Conservation (phyloP, 2,797 vertebrate species). For the Garrulus glandarius region DNA sequence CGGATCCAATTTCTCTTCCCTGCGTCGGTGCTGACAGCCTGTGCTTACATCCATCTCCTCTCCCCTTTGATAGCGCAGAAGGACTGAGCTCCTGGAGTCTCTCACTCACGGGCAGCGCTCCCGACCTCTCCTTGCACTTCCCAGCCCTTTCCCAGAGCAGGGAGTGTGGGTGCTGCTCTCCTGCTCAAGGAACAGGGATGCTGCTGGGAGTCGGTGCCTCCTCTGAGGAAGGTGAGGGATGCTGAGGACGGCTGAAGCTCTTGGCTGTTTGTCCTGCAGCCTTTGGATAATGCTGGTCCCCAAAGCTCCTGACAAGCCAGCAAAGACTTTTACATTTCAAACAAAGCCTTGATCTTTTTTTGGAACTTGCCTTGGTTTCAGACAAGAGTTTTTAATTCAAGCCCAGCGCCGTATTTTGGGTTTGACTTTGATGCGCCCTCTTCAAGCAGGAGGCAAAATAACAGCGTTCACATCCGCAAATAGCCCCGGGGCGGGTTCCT, state of each 20-base stretch:
- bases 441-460: constrained; percentile 60
- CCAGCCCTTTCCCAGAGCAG: neutral
- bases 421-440: constrained; percentile 65
- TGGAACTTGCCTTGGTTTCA: constrained; percentile 55
- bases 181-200: fast-evolving
- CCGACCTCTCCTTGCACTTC: neutral
- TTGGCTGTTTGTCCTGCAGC: constrained; percentile 22
- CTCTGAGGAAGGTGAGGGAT: neutral
- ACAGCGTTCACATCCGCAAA: constrained; percentile 60
- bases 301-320: neutral
- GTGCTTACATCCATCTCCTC: neutral
- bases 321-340: constrained; percentile 39
- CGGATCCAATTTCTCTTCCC: neutral
- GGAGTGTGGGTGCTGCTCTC: neutral
- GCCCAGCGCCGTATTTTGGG: constrained; percentile 35
- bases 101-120: fast-evolving
- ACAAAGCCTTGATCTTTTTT: constrained; percentile 65
- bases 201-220: neutral
- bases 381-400: constrained; percentile 60
- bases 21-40: neutral
- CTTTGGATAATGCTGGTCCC: neutral
- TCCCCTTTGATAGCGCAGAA: neutral
- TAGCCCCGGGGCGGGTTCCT: neutral
- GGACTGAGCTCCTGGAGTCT: neutral
- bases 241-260: neutral